Evolutionary conservation across 2,888 invertebrate genomes (phyloP).

Genomic region (Lasioglossum calceatum): DNA sequence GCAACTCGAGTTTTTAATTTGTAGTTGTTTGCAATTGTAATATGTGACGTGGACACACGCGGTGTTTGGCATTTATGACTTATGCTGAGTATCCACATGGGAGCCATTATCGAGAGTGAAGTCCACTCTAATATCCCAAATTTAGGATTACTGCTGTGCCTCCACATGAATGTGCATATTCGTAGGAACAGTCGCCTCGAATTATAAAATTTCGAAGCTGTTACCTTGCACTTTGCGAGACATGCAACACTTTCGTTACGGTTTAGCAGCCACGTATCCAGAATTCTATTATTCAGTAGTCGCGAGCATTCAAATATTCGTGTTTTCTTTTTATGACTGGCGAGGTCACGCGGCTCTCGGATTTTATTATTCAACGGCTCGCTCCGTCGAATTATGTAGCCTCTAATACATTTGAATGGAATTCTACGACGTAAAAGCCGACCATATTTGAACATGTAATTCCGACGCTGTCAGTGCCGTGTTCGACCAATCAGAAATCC

Average conservation of each 20-base stretch:
- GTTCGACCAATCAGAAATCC: slow-evolving; percentile 17
- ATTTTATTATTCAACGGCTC: not conserved
- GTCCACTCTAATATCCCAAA: too few relatives aligned
- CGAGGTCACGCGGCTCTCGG: not conserved
- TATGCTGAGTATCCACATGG: not conserved
- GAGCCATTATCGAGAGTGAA: not conserved
- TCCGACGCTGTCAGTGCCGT: not conserved
- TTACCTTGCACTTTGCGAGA: not conserved
- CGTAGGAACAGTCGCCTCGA: not conserved
- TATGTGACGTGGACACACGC: not conserved
- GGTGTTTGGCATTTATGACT: not conserved
- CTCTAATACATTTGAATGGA: not conserved
- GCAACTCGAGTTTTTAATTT: not conserved
- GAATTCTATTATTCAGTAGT: not conserved
- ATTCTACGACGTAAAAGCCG: not conserved
- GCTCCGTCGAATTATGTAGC: not conserved
- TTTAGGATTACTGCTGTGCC: not conserved
- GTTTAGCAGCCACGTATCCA: not conserved
- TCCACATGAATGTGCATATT: not conserved
- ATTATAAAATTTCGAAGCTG: not conserved
- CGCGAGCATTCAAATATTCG: not conserved
- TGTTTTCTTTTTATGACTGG: not conserved
- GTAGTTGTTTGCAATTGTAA: not conserved
- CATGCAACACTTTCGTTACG: not conserved
- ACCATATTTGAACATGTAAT: slow-evolving; percentile 4